Conservation (phyloP, 2,888 invertebrate species). For the Lypha dubia region DNA sequence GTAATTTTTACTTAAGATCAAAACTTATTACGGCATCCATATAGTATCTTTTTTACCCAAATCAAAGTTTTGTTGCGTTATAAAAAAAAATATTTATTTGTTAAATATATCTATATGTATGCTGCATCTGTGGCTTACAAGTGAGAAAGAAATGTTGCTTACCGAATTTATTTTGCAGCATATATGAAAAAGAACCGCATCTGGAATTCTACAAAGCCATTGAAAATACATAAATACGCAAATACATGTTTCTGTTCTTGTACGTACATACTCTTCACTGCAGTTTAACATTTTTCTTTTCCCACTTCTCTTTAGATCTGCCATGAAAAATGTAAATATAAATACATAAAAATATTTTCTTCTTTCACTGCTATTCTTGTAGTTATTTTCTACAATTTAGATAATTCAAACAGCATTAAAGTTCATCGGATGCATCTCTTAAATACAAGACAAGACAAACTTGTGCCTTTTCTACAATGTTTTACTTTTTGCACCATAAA, state of each 20-base stretch:
- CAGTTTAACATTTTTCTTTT: neutral
- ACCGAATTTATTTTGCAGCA: neutral
- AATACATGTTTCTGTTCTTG: no score
- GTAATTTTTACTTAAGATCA: no score
- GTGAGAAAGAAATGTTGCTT: neutral
- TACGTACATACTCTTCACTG: no score
- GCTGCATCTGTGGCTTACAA: neutral
- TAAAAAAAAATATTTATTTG: no score
- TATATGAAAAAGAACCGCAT: neutral
- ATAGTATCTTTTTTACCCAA: no score
- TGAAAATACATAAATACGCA: neutral
- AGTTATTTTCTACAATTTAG: slow-evolving; percentile 19
- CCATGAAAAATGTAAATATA: slow-evolving; percentile 16
- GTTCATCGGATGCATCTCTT: slow-evolving; percentile 50
- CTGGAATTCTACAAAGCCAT: neutral
- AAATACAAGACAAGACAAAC: slow-evolving; percentile 42
- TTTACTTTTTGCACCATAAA: slow-evolving; percentile 14
- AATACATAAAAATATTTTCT: slow-evolving; percentile 12
- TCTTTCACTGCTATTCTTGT: neutral
- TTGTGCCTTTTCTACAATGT: slow-evolving; percentile 20
- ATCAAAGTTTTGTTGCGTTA: no score
- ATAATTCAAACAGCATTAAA: slow-evolving; percentile 34
- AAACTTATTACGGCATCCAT: no score
- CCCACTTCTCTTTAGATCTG: neutral
- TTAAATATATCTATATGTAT: no score